Conservation (phyloP, 2,888 invertebrate genomes). For the Parnassius mnemosyne region DNA sequence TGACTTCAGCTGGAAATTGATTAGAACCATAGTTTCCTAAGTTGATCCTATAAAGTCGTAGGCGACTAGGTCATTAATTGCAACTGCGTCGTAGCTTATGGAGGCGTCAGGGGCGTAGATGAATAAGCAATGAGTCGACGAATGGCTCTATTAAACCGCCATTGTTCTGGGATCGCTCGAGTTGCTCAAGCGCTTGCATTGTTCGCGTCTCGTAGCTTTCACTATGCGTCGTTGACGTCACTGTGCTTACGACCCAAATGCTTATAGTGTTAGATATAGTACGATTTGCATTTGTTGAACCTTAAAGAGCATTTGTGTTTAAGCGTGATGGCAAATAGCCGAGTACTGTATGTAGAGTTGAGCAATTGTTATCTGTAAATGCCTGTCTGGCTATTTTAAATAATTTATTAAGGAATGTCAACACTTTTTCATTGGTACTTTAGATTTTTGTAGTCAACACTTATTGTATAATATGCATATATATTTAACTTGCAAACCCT, state of each 20-base stretch:
- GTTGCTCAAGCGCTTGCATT: conserved; percentile 77
- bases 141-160: conserved; percentile 77
- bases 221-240: conserved; percentile 66
- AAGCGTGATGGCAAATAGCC: background rate
- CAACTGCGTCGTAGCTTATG: conserved; percentile 52
- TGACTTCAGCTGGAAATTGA: no score
- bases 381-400: no score
- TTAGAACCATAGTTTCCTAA: background rate
- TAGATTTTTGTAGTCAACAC: no score
- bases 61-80: conserved; percentile 65
- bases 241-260: conserved; percentile 61
- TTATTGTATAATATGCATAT: no score
- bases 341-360: no score
- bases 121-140: conserved; percentile 78
- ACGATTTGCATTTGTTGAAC: conserved; percentile 58
- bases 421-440: no score
- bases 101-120: conserved; percentile 77
- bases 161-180: conserved; percentile 68
- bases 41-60: conserved; percentile 6
- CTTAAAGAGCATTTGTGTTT: conserved; percentile 4
- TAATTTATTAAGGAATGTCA: no score
- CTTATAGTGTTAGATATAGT: conserved; percentile 60
- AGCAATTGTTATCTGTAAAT: no score
- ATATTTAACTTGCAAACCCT: no score
- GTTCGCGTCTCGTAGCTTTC: conserved; percentile 69